These are phyloP conservation scores for Atta colombica DNA, from an alignment of 1,140 invertebrate species.

Conservation along the genomic window DNA sequence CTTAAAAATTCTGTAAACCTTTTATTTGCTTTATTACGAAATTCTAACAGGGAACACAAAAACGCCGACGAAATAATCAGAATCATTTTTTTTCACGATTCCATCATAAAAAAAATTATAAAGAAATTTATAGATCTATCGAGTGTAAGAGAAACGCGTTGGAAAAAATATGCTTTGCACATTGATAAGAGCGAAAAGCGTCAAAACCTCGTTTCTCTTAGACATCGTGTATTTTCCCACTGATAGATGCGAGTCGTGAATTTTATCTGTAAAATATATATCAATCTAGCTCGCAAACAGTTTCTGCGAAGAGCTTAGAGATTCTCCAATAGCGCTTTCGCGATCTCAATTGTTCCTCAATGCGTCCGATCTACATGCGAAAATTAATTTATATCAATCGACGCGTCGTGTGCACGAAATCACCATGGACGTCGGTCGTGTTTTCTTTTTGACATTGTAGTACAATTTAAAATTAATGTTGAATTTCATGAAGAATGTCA, in stretches of 20 bases:
- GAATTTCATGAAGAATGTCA: not conserved
- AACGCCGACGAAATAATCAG: not conserved
- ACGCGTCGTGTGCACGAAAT: conserved; percentile 14
- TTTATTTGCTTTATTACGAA: conserved; percentile 23
- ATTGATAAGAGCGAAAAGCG: conserved; percentile 65
- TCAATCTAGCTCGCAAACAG: conserved; percentile 41
- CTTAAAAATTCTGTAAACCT: not conserved
- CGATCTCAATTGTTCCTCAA: conserved; percentile 57
- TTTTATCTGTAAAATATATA: conserved; percentile 55
- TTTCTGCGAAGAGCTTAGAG: conserved; percentile 50
- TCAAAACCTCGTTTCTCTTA: not conserved
- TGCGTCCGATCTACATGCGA: conserved; percentile 21
- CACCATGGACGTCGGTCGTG: conserved; percentile 26
- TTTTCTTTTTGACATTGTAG: not conserved
- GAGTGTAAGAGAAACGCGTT: not conserved
- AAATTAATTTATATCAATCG: conserved; percentile 60
- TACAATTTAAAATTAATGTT: not conserved
- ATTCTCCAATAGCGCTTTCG: conserved; percentile 41
- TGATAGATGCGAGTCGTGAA: conserved; percentile 40
- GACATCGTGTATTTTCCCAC: conserved; percentile 27
- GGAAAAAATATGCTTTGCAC: conserved; percentile 61
- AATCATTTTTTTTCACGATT: not conserved
- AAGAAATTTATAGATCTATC: conserved; percentile 9
- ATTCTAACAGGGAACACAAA: not conserved
- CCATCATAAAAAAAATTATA: not conserved